Conservation (phyloP, 2,888 invertebrate species). For the Cryptus armator region DNA sequence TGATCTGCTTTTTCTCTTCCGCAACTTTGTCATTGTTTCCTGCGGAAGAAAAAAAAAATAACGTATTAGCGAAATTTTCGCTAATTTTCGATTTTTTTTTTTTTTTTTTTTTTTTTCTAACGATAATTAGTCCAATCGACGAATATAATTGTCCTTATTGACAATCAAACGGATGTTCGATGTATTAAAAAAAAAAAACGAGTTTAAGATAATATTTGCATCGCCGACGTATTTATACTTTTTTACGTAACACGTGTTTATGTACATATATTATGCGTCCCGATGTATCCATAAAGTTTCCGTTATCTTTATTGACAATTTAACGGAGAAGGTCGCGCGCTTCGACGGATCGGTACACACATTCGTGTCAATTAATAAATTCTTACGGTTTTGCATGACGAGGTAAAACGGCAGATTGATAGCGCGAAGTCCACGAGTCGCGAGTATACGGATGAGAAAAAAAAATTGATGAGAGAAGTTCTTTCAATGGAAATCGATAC, state of each 20-base stretch:
- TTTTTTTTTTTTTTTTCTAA: background rate
- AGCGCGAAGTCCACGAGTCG: background rate
- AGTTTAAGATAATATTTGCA: background rate
- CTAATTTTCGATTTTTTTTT: background rate
- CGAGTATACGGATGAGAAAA: background rate
- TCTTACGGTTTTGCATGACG: background rate
- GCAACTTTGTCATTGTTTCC: slow-evolving; percentile 40
- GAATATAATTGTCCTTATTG: background rate
- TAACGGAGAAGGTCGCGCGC: background rate
- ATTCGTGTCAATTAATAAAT: slow-evolving; percentile 10
- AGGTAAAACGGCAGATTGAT: background rate
- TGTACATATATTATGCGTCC: background rate
- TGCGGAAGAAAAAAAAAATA: slow-evolving; percentile 34
- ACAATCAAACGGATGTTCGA: background rate
- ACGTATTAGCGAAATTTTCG: slow-evolving; percentile 19
- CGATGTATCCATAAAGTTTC: background rate
- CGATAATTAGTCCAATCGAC: background rate
- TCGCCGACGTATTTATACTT: background rate
- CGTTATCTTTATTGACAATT: background rate
- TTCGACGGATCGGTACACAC: background rate
- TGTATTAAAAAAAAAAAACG: background rate
- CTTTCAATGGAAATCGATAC: slow-evolving; percentile 2
- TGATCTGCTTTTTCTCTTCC: slow-evolving; percentile 18
- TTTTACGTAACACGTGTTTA: background rate
- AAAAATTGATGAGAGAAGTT: background rate